Evolutionary conservation across 2,888 invertebrate species (phyloP), one percentile per base, ranked within the genome.

Genomic region (Celastrina argiolus): DNA sequence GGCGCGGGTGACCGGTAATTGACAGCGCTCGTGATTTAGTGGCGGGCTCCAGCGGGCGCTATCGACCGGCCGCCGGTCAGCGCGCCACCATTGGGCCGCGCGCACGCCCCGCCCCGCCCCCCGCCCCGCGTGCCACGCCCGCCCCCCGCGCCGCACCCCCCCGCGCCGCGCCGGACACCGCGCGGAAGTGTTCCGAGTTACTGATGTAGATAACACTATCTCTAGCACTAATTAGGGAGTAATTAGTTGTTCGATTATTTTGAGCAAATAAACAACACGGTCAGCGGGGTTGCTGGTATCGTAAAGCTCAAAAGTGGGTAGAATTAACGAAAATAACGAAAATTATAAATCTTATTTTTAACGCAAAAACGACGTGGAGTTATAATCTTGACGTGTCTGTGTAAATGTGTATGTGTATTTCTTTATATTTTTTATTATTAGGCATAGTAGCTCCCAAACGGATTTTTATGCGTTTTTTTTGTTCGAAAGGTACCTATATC

Each of bases 1-100:
- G 41, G 63, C 42, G 45, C 42, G 18, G 71, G 65, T 61, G 71
- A 56, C 68, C 63, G 66, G 66, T 72, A 74, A 74, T 68, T 76
- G 72, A 70, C 74, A 71, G 68, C 67, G 69, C 70, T 72, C 70
- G 74, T 74, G 75, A 75, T 76, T 74, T 74, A 77, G 71, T 74
- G 69, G 70, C 63, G 61, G 67, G 70, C 67, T 63, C 61, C 41
- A 1, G 12, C 51, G 51, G 51, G 16, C 22, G 70, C 51, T 56
- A 64, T 67, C 58, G 67, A 64, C 63, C 68, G 69, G 74, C 68
- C 74, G 71, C 72, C 74, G 79, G 80, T 72, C 77, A 75, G 75
- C 71, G 76, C 76, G 73, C 66, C 67, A 75, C 70, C 64, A 80
- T 81, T 82, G 83, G 81, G 66, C 74, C 72, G 67, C 72, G 71